A percentile compares a stretch with the other conserved stretches of the same genome.
Evolutionary conservation across 2,113 vertebrate genomes (phyloP).

Genomic region (Scopus umbretta): DNA sequence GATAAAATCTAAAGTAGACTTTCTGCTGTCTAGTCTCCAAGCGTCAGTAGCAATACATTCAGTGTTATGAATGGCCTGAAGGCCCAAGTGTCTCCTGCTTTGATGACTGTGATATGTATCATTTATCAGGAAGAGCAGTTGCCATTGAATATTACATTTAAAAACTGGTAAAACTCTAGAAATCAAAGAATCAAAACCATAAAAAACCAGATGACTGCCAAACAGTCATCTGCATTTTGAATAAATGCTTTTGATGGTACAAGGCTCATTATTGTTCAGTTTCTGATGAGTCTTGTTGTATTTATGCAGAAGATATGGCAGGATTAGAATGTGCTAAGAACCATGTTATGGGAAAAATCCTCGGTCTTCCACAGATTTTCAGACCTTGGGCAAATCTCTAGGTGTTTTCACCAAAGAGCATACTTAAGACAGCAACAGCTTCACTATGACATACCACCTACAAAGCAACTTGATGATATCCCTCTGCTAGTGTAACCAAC

Average conservation of each 20-base stretch:
- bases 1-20: conserved; percentile 23
- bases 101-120: conserved; percentile 11
- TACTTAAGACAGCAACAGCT: background rate
- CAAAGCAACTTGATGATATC: background rate
- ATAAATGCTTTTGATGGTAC: background rate
- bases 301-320: background rate
- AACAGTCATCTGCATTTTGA: background rate
- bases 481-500: background rate
- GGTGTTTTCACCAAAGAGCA: background rate
- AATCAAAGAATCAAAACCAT: conserved; percentile 26
- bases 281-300: background rate
- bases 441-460: background rate
- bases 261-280: background rate
- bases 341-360: background rate
- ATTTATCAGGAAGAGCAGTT: conserved; percentile 53
- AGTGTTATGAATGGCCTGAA: conserved; percentile 44
- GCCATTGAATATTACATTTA: conserved; percentile 44
- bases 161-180: conserved; percentile 31
- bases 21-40: conserved; percentile 38
- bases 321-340: background rate
- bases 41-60: conserved; percentile 59
- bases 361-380: background rate
- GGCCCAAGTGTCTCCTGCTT: conserved; percentile 7
- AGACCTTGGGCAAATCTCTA: background rate
- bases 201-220: background rate